phyloP scores from a whole-genome alignment of 2,888 invertebrate species.

The Liposcelis brunnea region DNA sequence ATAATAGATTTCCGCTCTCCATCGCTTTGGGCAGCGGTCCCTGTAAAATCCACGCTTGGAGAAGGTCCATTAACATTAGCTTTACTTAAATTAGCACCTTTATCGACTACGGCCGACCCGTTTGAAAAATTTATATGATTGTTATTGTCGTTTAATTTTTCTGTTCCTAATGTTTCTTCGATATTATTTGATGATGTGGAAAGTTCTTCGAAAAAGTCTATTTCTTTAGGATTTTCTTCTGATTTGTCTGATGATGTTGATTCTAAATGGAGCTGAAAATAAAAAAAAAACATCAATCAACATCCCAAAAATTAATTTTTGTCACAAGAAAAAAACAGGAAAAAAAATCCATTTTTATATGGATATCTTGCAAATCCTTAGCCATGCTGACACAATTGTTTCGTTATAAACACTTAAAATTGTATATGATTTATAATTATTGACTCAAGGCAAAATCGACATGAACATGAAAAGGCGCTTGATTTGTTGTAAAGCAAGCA shows the following conservation, averaged over 20 bases:
- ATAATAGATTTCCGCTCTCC: constrained; percentile 47
- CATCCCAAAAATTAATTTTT: neutral
- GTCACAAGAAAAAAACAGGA: no score
- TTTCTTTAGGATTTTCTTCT: constrained; percentile 47
- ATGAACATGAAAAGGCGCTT: no score
- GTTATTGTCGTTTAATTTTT: no score
- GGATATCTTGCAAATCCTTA: no score
- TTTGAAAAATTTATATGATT: no score
- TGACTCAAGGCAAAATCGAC: no score
- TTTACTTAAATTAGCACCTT: no score
- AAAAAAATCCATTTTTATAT: neutral
- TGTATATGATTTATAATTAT: no score
- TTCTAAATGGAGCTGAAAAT: constrained; percentile 52
- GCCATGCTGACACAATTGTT: no score
- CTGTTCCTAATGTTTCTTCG: no score
- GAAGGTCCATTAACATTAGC: neutral
- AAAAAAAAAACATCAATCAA: constrained; percentile 9
- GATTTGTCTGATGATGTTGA: constrained; percentile 28
- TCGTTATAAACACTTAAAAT: no score
- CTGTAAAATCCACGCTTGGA: constrained; percentile 19
- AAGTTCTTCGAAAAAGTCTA: constrained; percentile 84
- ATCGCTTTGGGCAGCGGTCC: constrained; percentile 16
- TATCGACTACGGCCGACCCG: no score
- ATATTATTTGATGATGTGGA: constrained; percentile 4
- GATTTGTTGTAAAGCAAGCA: neutral